Evolutionary conservation across 2,888 invertebrate species (phyloP), one percentile per base, ranked within the genome.

Genomic region (Netelia melanura): DNA sequence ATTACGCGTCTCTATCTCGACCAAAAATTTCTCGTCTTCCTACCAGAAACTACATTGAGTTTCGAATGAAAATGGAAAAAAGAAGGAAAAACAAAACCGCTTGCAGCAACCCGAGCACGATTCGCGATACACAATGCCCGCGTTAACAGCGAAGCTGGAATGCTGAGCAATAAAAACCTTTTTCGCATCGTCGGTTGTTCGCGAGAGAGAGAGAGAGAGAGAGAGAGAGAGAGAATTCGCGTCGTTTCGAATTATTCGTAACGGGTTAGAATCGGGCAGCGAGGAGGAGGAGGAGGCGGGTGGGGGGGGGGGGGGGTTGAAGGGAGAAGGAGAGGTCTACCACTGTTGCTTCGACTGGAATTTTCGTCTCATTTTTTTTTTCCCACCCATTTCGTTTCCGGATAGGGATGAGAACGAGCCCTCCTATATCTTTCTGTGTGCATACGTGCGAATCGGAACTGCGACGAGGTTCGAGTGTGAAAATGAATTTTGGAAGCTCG

Each of bases 131-230:
- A 74, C 61, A 61, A 21, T 43, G 44, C 14, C 10, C n/a, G 17
- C 48, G 14, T 14, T 52, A 65, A 80, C 64, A 61, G 52, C 75
- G 61, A 25, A 54, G 21, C 64, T 10, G 43, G 67, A 72, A 67
- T 64, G 75, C 67, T 64, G 84, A 76, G 84, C 76, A 80, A 84
- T 84, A 80, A 76, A 80, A 80, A 84, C 76, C 79, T 84, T 76
- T 84, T 80, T 80, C 76, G 71, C 80, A 61, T 72, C 76, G 84
- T 65, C 75, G 67, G 64, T 68, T 44, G 48, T 52, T 48, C 48
- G 52, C 11, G 23, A 54, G 65, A 14, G 68, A 38, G 67, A 25
- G 17, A 14, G 43, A 65, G 43, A 8, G 1, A 21, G 43, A 65
- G 43, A 8, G 1, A 21, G 9, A 2, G 6, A 3, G 38, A 38